Conservation (phyloP, 2,797 vertebrate genomes). For the Chromobotia macracanthus region DNA sequence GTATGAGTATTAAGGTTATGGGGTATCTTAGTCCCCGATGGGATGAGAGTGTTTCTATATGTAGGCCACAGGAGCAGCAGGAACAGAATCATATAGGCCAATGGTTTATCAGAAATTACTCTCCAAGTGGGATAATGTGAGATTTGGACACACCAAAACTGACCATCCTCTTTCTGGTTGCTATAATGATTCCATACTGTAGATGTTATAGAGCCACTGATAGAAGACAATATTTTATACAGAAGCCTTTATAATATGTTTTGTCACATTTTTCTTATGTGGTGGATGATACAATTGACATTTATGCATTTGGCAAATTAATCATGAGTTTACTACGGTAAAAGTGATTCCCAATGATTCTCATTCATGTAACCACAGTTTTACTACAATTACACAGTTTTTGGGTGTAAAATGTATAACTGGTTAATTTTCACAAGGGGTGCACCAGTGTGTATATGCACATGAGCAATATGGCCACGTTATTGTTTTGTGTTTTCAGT, state of each 20-base stretch:
- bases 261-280: background rate
- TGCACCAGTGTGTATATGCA: too few relatives aligned
- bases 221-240: background rate
- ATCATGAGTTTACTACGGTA: too few relatives aligned
- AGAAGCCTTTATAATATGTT: background rate
- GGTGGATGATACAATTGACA: too few relatives aligned
- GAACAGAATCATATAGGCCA: constrained; percentile 47
- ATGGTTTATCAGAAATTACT: constrained; percentile 41
- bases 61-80: constrained; percentile 50
- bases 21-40: constrained; percentile 37
- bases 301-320: too few relatives aligned
- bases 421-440: too few relatives aligned
- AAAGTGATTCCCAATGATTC: too few relatives aligned
- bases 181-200: background rate
- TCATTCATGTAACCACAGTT: too few relatives aligned
- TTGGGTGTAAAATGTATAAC: too few relatives aligned
- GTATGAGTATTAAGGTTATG: constrained; percentile 43
- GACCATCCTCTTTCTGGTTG: constrained; percentile 2
- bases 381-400: too few relatives aligned
- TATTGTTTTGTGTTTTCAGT: constrained; percentile 2
- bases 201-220: background rate
- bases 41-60: constrained; percentile 43
- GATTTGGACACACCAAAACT: constrained; percentile 19
- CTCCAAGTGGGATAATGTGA: background rate
- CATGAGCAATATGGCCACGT: too few relatives aligned